Evolutionary conservation across 2,113 vertebrate genomes (phyloP).

Genomic region (Saccopteryx leptura): DNA sequence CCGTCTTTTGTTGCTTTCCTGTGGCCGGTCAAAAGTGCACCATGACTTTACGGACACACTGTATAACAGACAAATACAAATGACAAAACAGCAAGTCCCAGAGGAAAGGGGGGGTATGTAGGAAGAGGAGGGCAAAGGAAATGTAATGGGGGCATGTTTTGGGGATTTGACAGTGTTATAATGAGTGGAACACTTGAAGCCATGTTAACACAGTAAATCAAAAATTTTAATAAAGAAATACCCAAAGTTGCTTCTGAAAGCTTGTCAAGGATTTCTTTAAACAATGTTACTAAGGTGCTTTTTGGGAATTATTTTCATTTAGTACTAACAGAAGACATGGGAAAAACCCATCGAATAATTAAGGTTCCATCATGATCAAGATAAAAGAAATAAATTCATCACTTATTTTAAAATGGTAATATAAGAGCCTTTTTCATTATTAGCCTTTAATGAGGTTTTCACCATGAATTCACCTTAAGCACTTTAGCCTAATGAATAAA

Average conservation of each 20-base stretch:
- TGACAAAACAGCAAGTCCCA: too few species aligned
- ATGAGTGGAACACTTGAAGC: too few species aligned
- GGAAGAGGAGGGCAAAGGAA: too few species aligned
- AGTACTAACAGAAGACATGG: constrained; percentile 42
- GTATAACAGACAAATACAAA: too few species aligned
- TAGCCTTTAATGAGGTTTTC: constrained; percentile 64
- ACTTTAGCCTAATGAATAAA: constrained; percentile 76
- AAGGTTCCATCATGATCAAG: constrained; percentile 67
- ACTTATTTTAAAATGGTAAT: constrained; percentile 80
- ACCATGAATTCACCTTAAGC: constrained; percentile 70
- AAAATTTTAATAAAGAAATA: too few species aligned
- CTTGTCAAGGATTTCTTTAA: constrained; percentile 65
- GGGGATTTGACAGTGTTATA: too few species aligned
- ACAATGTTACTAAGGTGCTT: constrained; percentile 68
- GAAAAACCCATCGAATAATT: constrained; percentile 48
- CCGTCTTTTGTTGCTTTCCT: too few species aligned
- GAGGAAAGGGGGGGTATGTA: too few species aligned
- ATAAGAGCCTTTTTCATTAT: constrained; percentile 55
- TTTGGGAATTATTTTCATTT: constrained; percentile 69
- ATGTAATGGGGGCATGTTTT: too few species aligned
- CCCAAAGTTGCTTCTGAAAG: constrained; percentile 64
- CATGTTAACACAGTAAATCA: too few species aligned
- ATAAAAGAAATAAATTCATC: constrained; percentile 75
- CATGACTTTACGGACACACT: too few species aligned
- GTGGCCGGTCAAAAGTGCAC: too few species aligned